Base-by-base conservation (phyloP, 64 coral and sea anemone genomes). In the Orbicella faveolata region DNA sequence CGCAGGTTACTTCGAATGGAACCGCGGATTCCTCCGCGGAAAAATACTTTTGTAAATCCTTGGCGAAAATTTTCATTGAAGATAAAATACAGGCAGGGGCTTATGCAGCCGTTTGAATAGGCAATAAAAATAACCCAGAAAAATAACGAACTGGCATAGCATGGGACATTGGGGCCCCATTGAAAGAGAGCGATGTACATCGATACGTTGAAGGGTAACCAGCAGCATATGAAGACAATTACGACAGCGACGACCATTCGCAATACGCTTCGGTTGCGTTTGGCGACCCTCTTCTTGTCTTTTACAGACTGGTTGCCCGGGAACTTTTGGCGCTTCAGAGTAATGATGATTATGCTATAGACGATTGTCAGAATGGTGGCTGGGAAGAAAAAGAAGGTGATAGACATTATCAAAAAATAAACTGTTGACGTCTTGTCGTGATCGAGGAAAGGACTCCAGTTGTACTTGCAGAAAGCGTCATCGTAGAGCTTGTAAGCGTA, bases 211-310 rank as follows among this genome's bases (percentile, higher is more conserved):
- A 83, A 34, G 2, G 90, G 90, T 15, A 84, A 30, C 90, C 90
- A 92, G 2, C 75, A 92, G 21, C 76, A 72, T 57, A 92, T 26
- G 54, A 92, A 92, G 6, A 92, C 63, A 19, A 88, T 14, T 13
- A 92, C 83, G 23, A 92, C 78, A n/a, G 72, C 83, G 10, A 91
- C 80, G 6, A 91, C 36, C 89, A 91, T 91, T 61, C 25, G 73
- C 30, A 91, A 84, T 1, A 91, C 89, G 14, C 75, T 91, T 34
- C 89, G 81, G 80, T 91, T 91, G 59, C 83, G 79, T 62, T 36
- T 75, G 25, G 68, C 66, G 34, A 80, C 55, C 39, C 89, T 83
- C 35, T 83, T 91, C 44, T 75, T 83, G 14, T 75, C 89, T 75
- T 79, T 83, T 19, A 74, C 53, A 64, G 83, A 44, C 37, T 91